phyloP scores from a whole-genome alignment of 2,113 vertebrate genomes.

The Cyprinus carpio region DNA sequence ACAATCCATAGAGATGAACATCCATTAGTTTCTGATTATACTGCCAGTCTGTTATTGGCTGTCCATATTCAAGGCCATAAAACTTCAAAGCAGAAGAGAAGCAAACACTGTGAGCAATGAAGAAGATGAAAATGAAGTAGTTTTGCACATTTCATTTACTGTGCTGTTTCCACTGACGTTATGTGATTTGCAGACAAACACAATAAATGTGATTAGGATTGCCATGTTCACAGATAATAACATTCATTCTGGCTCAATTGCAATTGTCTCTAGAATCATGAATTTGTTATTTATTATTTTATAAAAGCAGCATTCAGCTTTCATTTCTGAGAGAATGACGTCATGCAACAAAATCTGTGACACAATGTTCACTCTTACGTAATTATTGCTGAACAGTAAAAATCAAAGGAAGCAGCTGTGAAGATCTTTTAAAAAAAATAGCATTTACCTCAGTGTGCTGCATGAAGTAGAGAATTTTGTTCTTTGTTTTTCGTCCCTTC shows the following conservation, averaged over 20 bases:
- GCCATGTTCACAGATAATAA: neutral
- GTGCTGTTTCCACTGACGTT: neutral
- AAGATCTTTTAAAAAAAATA: neutral
- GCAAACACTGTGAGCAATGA: neutral
- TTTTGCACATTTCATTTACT: slow-evolving; percentile 24
- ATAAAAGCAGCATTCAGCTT: neutral
- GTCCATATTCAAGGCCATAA: slow-evolving; percentile 2
- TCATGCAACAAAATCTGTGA: slow-evolving; percentile 8
- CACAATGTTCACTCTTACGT: neutral
- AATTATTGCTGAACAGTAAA: neutral
- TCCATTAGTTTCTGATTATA: neutral
- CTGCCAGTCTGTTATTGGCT: neutral
- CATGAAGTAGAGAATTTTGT: slow-evolving; percentile 30
- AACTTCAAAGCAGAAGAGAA: slow-evolving; percentile 7
- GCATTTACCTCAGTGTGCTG: slow-evolving; percentile 8
- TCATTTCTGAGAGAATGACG: neutral
- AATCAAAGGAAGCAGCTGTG: slow-evolving; percentile 28
- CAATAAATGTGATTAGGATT: slow-evolving; percentile 5
- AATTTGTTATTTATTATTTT: neutral
- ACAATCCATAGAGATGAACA: neutral
- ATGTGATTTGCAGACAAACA: neutral
- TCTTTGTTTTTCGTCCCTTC: slow-evolving; percentile 21
- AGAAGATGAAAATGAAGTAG: neutral
- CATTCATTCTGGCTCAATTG: neutral
- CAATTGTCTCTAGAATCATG: neutral